Evolutionary conservation across 2,888 invertebrate species (phyloP).

Genomic region (Lathronympha strigana): DNA sequence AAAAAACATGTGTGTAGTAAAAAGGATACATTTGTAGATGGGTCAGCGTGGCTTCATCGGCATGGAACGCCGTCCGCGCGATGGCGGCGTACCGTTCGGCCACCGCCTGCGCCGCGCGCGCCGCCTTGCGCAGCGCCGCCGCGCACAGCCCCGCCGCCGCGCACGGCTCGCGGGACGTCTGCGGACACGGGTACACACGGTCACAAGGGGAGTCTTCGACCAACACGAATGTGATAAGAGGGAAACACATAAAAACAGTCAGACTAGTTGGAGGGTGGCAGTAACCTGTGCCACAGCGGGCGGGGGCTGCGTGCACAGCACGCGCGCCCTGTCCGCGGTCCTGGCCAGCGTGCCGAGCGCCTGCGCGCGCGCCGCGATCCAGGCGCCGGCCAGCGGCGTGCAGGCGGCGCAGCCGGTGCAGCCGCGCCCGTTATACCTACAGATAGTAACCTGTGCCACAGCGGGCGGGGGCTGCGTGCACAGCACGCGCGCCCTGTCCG

Average conservation of each 20-base stretch:
- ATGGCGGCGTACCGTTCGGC: slow-evolving; percentile 62
- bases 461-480: slow-evolving; percentile 97
- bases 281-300: slow-evolving; percentile 95
- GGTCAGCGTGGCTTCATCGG: slow-evolving; percentile 67
- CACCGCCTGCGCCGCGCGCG: slow-evolving; percentile 55
- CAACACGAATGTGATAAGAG: too few relatives aligned
- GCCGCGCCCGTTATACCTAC: slow-evolving; percentile 57
- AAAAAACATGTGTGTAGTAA: background rate
- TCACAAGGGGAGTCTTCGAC: too few relatives aligned
- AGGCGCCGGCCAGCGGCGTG: slow-evolving; percentile 51
- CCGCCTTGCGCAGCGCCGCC: slow-evolving; percentile 61
- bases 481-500: slow-evolving; percentile 87
- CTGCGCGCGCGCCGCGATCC: slow-evolving; percentile 87
- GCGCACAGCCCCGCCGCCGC: slow-evolving; percentile 68
- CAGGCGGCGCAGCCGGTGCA: slow-evolving; percentile 61
- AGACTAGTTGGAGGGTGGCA: too few relatives aligned
- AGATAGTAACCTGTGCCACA: slow-evolving; percentile 86
- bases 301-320: slow-evolving; percentile 94
- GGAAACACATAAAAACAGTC: too few relatives aligned
- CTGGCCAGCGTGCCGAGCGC: slow-evolving; percentile 86
- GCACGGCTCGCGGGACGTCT: slow-evolving; percentile 69
- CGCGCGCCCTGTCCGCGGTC: slow-evolving; percentile 85
- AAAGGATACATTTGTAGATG: slow-evolving; percentile 79
- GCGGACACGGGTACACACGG: background rate
- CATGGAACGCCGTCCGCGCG: slow-evolving; percentile 74